Evolutionary conservation across 2,888 invertebrate genomes (phyloP), one percentile per base, ranked within the genome.

Genomic region (Oscheius myriophilus): DNA sequence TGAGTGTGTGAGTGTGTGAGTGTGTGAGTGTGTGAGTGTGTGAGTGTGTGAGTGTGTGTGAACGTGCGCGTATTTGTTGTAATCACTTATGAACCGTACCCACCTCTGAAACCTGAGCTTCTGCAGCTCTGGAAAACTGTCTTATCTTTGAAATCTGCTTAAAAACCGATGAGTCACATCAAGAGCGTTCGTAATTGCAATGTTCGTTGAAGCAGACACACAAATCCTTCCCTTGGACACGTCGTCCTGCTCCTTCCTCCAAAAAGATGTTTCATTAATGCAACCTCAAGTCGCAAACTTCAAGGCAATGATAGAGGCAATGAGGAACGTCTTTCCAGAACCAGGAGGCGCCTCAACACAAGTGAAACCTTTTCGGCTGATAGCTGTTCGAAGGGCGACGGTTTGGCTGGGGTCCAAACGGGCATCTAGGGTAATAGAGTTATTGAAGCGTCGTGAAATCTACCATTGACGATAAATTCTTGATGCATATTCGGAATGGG

Each of bases 331-430:
- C 23, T 63, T 63, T 41, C 63, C 63, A 14, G 52, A 52, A 9
- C 63, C 63, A 0, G 63, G 63, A 21, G 63, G 63, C 1, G 63
- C 63, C n/a, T 52, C 63, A 18, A 63, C 23, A 53, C 63, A 63
- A 11, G 63, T 63, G 53, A 52, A 53, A 3, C 53, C 63, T 2
- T 51, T 33, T 4, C 52, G 39, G 12, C 2, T 12, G 7, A 52
- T 33, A 23, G 63, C 63, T 3, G 63, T 63, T 0, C 51, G 51
- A n/a, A 63, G 41, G n/a, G 63, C 63, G 0, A 39, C 39, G 2
- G n/a, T 12, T 25, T 63, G 63, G 39, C 41, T 53, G 21, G 33
- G 41, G 16, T 63, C 63, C 52, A 63, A 33, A 9, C 33, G 9
- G 9, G 33, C 33, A 9, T 33, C 33, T 33, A 9, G 9, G 9